Percentiles rank a stretch among this genome's conserved stretches.
phyloP scores from a whole-genome alignment of 2,888 invertebrate species.

The Pollenia labialis region DNA sequence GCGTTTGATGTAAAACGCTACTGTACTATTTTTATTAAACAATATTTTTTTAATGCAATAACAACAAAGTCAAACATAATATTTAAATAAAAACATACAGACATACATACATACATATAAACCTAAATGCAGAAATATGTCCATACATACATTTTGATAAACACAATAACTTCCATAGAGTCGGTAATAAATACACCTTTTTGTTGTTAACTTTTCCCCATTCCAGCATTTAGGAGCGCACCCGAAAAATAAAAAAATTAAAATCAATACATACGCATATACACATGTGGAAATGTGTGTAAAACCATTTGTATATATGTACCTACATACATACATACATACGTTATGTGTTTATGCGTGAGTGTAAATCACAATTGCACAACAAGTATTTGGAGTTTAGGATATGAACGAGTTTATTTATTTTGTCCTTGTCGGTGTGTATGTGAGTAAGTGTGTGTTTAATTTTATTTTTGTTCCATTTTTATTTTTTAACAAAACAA shows the following conservation, averaged over 20 bases:
- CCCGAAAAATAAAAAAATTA: constrained; percentile 26
- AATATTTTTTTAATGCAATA: constrained; percentile 63
- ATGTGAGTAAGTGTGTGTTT: constrained; percentile 16
- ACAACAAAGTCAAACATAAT: constrained; percentile 70
- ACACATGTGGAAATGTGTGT: not conserved
- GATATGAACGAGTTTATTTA: constrained; percentile 63
- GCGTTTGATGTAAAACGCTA: constrained; percentile 59
- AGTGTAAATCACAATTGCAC: constrained; percentile 33
- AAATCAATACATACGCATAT: constrained; percentile 27
- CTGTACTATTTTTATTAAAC: constrained; percentile 64
- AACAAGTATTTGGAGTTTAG: constrained; percentile 72
- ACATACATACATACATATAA: not conserved
- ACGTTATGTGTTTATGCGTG: not conserved
- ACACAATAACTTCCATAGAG: not conserved
- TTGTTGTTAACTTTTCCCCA: constrained; percentile 44
- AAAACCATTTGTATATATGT: not conserved
- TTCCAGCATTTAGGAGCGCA: not conserved
- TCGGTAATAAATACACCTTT: constrained; percentile 47
- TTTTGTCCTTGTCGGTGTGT: constrained; percentile 10
- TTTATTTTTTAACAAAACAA: constrained; percentile 66
- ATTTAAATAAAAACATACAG: constrained; percentile 26
- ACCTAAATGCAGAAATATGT: not conserved
- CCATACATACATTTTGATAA: constrained; percentile 17
- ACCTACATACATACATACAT: not conserved
- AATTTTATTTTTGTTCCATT: constrained; percentile 70